Evolutionary conservation across 2,113 vertebrate species (phyloP).

Genomic region (Patagioenas fasciata): DNA sequence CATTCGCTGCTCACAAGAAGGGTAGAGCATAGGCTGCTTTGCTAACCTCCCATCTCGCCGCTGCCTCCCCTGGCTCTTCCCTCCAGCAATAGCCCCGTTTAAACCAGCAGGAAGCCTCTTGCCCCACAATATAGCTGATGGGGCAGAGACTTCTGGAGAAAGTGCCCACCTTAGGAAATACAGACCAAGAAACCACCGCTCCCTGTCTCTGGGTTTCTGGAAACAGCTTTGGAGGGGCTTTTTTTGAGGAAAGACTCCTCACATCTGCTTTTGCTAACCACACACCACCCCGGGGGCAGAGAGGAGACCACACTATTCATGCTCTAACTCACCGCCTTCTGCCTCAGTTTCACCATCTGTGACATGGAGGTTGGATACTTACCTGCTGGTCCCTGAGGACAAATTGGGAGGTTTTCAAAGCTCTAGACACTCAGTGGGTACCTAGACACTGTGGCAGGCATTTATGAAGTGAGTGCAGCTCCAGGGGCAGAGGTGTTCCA

Average conservation of each 20-base stretch:
- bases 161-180: neutral
- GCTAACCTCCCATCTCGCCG: neutral
- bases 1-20: neutral
- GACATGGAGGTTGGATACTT: neutral
- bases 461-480: neutral
- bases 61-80: neutral
- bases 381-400: neutral
- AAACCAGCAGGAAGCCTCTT: neutral
- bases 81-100: neutral
- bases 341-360: neutral
- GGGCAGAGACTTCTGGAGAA: neutral
- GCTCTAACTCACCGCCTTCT: neutral
- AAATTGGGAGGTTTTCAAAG: neutral
- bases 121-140: rapidly evolving
- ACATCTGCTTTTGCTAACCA: neutral
- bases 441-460: neutral
- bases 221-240: neutral
- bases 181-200: neutral
- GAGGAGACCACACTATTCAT: neutral
- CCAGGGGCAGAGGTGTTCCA: neutral
- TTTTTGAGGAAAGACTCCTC: neutral
- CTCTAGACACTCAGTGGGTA: neutral
- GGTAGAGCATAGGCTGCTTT: neutral
- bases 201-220: neutral
- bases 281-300: neutral